phyloP scores from a whole-genome alignment of 2,797 vertebrate genomes.

The Epinephelus malabaricus region DNA sequence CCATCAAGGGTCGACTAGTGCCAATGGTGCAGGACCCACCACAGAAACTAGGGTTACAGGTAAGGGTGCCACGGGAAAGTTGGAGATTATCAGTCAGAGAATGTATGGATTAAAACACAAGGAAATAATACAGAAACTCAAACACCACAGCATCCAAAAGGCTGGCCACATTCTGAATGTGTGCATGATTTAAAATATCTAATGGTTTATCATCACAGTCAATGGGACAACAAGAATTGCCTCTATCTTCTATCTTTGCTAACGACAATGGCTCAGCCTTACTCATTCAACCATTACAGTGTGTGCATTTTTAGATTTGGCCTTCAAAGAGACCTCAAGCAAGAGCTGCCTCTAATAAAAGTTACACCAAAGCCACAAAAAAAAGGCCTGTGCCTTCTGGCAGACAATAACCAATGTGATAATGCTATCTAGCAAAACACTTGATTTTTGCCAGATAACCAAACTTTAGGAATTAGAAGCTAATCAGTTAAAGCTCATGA shows the following conservation, averaged over 20 bases:
- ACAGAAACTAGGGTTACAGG: no score
- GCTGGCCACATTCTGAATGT: no score
- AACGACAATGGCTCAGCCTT: neutral
- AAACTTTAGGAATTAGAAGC: constrained; percentile 4
- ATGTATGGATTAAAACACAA: neutral
- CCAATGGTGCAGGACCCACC: no score
- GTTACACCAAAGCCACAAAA: neutral
- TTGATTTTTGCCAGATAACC: neutral
- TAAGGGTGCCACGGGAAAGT: no score
- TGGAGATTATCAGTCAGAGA: no score
- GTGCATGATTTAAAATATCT: no score
- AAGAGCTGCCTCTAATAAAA: constrained; percentile 11
- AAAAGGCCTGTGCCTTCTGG: neutral
- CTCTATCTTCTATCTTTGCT: neutral
- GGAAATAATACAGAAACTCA: neutral
- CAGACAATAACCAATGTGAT: neutral
- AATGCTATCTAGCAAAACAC: neutral
- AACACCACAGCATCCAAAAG: neutral
- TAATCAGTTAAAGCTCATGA: constrained; percentile 30
- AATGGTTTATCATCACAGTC: neutral
- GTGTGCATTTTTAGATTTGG: constrained; percentile 9
- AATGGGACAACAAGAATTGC: neutral
- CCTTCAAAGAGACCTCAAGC: constrained; percentile 21
- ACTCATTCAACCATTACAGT: neutral
- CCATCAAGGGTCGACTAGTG: no score